Evolutionary conservation across 2,888 invertebrate genomes (phyloP).

Genomic region (Chrysotoxum bicinctum): DNA sequence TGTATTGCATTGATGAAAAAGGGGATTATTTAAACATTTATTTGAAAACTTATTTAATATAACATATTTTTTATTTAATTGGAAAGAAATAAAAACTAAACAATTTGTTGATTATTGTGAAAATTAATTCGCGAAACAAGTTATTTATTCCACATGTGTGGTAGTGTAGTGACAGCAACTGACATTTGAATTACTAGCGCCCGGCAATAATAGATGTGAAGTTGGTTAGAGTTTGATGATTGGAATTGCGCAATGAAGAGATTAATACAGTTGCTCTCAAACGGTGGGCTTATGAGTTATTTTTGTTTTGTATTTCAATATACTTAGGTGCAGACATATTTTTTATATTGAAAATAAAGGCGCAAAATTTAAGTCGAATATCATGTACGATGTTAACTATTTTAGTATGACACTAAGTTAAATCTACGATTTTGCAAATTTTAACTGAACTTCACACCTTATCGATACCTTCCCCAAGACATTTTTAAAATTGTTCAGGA

Average conservation of each 20-base stretch:
- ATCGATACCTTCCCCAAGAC: too few relatives aligned
- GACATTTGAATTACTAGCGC: slow-evolving; percentile 35
- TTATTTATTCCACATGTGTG: slow-evolving; percentile 38
- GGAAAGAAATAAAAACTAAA: neutral
- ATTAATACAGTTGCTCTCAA: slow-evolving; percentile 4
- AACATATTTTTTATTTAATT: neutral
- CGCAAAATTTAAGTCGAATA: too few relatives aligned
- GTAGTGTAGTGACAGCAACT: slow-evolving; percentile 46
- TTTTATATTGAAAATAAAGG: too few relatives aligned
- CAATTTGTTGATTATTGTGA: neutral
- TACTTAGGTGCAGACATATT: too few relatives aligned
- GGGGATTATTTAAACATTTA: neutral
- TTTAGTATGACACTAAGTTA: too few relatives aligned
- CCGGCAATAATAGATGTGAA: slow-evolving; percentile 54
- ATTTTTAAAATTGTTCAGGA: too few relatives aligned
- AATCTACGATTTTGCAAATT: too few relatives aligned
- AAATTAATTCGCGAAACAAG: neutral
- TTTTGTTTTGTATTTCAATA: too few relatives aligned
- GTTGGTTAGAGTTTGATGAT: slow-evolving; percentile 26
- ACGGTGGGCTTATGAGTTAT: neutral
- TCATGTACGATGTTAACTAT: too few relatives aligned
- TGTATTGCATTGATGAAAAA: neutral
- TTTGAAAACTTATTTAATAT: neutral
- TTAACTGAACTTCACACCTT: too few relatives aligned
- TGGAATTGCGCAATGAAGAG: slow-evolving; percentile 6